Base-by-base conservation (phyloP, 2,888 invertebrate species). In the Euplagia quadripunctaria region DNA sequence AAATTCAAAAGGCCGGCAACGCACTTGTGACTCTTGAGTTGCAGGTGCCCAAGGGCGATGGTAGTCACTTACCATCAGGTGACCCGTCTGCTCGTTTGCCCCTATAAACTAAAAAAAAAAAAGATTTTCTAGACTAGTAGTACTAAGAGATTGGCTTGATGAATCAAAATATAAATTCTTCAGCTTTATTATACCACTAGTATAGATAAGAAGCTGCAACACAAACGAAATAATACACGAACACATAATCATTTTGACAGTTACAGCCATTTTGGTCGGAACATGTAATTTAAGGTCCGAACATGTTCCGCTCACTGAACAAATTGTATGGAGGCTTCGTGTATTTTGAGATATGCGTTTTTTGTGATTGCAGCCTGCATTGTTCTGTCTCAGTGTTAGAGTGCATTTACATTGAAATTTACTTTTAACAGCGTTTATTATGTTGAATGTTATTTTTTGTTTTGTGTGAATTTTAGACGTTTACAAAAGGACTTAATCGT, bases 311-410 rank as follows among this genome's bases (percentile, higher is more conserved):
- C 85, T 81, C 79, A 85, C 67, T 80, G 80, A 78, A 81, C 90
- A 87, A 87, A 90, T 87, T 88, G 89, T 89, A 88, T 80, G 85
- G 82, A 78, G 84, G 74, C 86, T 87, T 82, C 82, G 79, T 85
- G 91, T 91, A 90, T 90, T 87, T 86, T 79, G 85, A 87, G 84
- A 87, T 86, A 87, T 82, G 86, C 82, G 77, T 86, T 85, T 86
- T 88, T 90, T 89, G 91, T 90, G 91, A 89, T 89, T 92, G 90
- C 91, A 91, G 84, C 78, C 81, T 91, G 91, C 93, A 93, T 94
- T 94, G 93, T 94, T 93, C 87, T 87, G 86, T 89, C 83, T 82
- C 79, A 81, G 80, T 83, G 75, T 85, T 82, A 86, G 81, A 91
- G 76, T 52, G 82, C 75, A 82, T 86, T 84, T 83, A 90, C 78